phyloP scores from a whole-genome alignment of 1,140 invertebrate genomes.

The Drosophila teissieri region DNA sequence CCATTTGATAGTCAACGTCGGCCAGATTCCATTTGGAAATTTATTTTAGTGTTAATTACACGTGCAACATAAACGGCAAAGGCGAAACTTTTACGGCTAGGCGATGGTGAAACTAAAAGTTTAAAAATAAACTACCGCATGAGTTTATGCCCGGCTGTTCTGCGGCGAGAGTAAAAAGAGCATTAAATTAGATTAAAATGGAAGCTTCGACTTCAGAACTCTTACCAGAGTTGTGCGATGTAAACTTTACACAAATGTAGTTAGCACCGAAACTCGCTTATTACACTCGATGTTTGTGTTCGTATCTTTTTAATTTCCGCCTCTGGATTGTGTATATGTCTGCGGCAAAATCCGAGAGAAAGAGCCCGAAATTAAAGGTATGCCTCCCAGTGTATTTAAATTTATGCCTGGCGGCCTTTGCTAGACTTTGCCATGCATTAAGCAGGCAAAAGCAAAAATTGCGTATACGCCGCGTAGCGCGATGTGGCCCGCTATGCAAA shows the following conservation, averaged over 20 bases:
- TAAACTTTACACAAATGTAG: conserved; percentile 2
- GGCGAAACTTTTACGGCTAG: conserved; percentile 34
- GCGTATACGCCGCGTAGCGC: conserved; percentile 56
- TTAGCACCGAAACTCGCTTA: neutral
- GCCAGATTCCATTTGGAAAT: conserved; percentile 41
- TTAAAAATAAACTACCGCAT: conserved; percentile 40
- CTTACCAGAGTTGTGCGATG: neutral
- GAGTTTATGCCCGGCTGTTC: conserved; percentile 21
- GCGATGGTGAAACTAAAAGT: conserved; percentile 39
- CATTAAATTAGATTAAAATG: conserved; percentile 50
- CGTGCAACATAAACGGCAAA: conserved; percentile 35
- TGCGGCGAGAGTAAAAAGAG: conserved; percentile 29
- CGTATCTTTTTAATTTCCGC: conserved; percentile 35
- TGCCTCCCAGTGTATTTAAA: conserved; percentile 20
- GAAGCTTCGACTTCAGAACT: conserved; percentile 29
- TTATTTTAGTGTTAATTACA: conserved; percentile 57
- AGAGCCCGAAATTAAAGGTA: conserved; percentile 26
- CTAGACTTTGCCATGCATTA: conserved; percentile 24
- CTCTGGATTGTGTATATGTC: conserved; percentile 12
- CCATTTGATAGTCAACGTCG: conserved; percentile 30
- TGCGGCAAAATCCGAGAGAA: conserved; percentile 2
- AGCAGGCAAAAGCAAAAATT: conserved; percentile 52
- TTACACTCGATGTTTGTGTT: conserved; percentile 1
- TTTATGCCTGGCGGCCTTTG: conserved; percentile 17
- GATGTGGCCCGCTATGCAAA: conserved; percentile 34